Evolutionary conservation across 2,888 invertebrate species (phyloP).

Genomic region (Ectemnius cavifrons): DNA sequence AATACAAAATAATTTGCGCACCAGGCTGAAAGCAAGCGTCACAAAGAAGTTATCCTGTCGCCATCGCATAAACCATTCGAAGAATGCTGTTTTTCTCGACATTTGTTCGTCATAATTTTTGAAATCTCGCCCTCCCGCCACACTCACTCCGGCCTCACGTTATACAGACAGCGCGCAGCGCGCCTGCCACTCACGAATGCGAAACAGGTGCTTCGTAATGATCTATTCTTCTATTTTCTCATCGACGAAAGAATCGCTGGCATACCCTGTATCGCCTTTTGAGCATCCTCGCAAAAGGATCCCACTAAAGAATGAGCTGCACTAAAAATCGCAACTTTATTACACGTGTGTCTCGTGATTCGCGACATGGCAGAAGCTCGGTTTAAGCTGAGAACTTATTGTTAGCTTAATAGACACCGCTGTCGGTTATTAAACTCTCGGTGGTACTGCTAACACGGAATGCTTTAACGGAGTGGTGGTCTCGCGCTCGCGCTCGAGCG

Average conservation of each 20-base stretch:
- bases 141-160: too few relatives aligned
- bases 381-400: slow-evolving; percentile 13
- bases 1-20: slow-evolving; percentile 36
- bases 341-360: too few relatives aligned
- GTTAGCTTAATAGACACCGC: slow-evolving; percentile 20
- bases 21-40: slow-evolving; percentile 10
- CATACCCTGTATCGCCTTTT: not conserved
- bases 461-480: not conserved
- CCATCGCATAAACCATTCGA: slow-evolving; percentile 31
- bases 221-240: slow-evolving; percentile 31
- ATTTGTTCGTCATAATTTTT: slow-evolving; percentile 41
- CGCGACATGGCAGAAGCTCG: not conserved
- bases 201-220: slow-evolving; percentile 32
- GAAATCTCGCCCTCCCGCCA: not conserved
- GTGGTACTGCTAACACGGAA: slow-evolving; percentile 27
- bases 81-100: slow-evolving; percentile 27
- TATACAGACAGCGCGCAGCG: too few relatives aligned
- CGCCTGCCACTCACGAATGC: not conserved
- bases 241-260: slow-evolving; percentile 2
- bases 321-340: not conserved
- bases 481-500: not conserved
- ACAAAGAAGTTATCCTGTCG: slow-evolving; percentile 35
- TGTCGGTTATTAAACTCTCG: slow-evolving; percentile 28
- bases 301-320: not conserved
- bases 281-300: too few relatives aligned